These are phyloP conservation scores for Percina caprodes DNA, from an alignment of 2,113 vertebrate species.

Conservation along the genomic window DNA sequence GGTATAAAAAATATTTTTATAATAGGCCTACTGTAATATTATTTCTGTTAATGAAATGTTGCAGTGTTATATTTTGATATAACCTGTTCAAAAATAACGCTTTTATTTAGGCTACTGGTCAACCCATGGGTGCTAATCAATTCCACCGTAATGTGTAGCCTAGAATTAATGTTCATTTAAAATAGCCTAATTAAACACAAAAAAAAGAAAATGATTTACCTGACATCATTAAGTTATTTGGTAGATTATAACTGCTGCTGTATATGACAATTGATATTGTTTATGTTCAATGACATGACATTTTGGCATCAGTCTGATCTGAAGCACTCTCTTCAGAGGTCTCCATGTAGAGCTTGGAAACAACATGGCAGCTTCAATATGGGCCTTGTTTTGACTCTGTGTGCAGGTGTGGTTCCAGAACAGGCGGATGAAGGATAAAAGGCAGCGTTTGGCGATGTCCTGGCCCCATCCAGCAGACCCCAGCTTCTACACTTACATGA, in stretches of 20 bases:
- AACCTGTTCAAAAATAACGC: background rate
- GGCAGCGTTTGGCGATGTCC: constrained; percentile 98
- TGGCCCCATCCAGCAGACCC: constrained; percentile 99
- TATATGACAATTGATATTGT: background rate
- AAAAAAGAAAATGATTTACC: background rate
- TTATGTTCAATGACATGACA: background rate
- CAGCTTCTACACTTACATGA: constrained; percentile 99
- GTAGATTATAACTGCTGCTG: background rate
- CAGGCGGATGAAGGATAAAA: constrained; percentile 96
- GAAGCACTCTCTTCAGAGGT: constrained; percentile 11
- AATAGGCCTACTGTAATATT: too few species aligned
- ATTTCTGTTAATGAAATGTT: constrained; percentile 1
- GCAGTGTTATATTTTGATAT: background rate
- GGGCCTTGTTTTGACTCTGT: constrained; percentile 73
- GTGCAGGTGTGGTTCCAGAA: constrained; percentile 97
- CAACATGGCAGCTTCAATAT: constrained; percentile 73
- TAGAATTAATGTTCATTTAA: background rate
- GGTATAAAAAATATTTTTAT: background rate
- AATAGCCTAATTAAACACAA: background rate
- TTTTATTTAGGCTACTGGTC: constrained; percentile 2
- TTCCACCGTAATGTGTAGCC: background rate
- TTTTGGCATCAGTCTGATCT: constrained; percentile 1
- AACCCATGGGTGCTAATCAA: background rate
- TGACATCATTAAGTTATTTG: too few species aligned
- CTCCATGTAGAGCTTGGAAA: constrained; percentile 28